Conservation (phyloP, 1,140 invertebrate species). For the Hypsibius dujardini region DNA sequence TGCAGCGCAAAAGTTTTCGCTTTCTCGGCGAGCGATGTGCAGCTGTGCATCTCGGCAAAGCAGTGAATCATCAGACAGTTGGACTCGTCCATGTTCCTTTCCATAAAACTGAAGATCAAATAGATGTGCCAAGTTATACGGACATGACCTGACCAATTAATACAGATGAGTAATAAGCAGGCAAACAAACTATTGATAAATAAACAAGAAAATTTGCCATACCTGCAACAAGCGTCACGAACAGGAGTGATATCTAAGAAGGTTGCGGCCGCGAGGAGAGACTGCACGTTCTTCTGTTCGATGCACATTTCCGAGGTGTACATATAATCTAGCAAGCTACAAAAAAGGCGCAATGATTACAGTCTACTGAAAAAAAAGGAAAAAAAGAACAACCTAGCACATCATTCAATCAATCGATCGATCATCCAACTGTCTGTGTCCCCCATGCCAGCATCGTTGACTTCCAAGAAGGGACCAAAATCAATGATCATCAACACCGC, state of each 20-base stretch:
- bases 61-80: slow-evolving; percentile 43
- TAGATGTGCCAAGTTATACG: too few species aligned
- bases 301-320: slow-evolving; percentile 40
- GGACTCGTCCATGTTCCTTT: slow-evolving; percentile 39
- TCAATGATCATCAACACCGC: too few species aligned
- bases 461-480: too few species aligned
- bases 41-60: slow-evolving; percentile 41
- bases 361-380: too few species aligned
- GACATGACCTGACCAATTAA: too few species aligned
- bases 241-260: slow-evolving; percentile 40
- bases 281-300: slow-evolving; percentile 39
- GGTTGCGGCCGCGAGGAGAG: slow-evolving; percentile 42
- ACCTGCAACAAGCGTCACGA: slow-evolving; percentile 37
- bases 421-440: too few species aligned
- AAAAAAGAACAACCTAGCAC: too few species aligned
- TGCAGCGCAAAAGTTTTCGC: slow-evolving; percentile 33
- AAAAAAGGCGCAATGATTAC: slow-evolving; percentile 1
- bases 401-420: too few species aligned
- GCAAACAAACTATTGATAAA: too few species aligned
- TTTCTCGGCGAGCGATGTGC: slow-evolving; percentile 35
- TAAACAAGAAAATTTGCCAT: too few species aligned
- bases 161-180: too few species aligned
- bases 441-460: too few species aligned
- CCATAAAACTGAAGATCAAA: slow-evolving; percentile 31
- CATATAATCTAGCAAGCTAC: slow-evolving; percentile 37